Evolutionary conservation across 2,113 vertebrate genomes (phyloP), one percentile per base, ranked within the genome.

Genomic region (Proterorhinus semilunaris): DNA sequence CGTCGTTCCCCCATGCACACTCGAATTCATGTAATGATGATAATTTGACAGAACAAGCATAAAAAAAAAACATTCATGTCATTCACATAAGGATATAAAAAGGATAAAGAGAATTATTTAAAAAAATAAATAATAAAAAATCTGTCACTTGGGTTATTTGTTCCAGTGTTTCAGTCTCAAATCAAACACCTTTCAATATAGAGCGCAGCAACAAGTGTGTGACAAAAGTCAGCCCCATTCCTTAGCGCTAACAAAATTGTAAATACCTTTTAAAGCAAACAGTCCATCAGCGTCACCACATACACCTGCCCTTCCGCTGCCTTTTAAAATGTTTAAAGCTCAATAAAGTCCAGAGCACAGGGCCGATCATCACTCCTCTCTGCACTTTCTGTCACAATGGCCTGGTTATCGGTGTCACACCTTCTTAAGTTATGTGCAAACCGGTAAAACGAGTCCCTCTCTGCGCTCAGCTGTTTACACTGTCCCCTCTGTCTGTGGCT

Each of bases 391-490:
- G 76, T 79, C 77, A 88, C 83, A 90, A 82, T 86, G 83, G 81
- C 57, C 65, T 72, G 72, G 72, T 76, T 86, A 67, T 87, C 83
- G 85, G 65, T 84, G 92, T 91, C 91, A 89, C 92, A 87, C 92
- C 92, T 92, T 89, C 75, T 69, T 82, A 84, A 91, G 90, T 83
- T 92, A 93, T 92, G 89, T 71, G 64, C 17, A 77, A 91, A 93
- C 92, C 55, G 67, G 92, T 82, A 53, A 59, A 92, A 90, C 92
- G 4, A 61, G 74, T 84, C 74, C 78, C 12, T 83, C 51, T 63
- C 78, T 74, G 51, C 74, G 65, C 64, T 85, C 83, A 83, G 84
- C 86, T 86, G 87, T 89, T 88, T 84, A 84, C 78, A 77, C 74
- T 73, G 69, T 63, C 70, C 78, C 75, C 46, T 69, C 66, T 78